These are phyloP conservation scores for Proctacanthus coquilletti DNA, from an alignment of 1,140 invertebrate species.

Conservation along the genomic window DNA sequence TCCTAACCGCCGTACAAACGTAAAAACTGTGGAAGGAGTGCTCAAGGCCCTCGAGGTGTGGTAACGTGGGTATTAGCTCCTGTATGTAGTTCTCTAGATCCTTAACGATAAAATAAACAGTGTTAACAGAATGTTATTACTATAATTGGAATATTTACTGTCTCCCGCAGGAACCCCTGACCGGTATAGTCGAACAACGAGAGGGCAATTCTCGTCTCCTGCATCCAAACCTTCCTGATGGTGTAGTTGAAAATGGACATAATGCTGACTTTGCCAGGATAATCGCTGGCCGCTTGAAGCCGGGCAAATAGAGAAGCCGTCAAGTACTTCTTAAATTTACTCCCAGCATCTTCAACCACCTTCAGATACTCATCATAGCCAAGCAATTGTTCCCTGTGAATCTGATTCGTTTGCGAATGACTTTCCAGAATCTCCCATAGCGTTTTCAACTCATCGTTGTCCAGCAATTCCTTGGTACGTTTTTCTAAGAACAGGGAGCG, in stretches of 20 bases:
- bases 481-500: conserved; percentile 71
- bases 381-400: conserved; percentile 65
- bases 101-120: conserved; percentile 33
- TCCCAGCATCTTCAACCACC: conserved; percentile 49
- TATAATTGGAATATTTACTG: conserved; percentile 33
- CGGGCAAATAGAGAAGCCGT: conserved; percentile 74
- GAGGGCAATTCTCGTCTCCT: conserved; percentile 82
- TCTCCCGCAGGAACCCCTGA: conserved; percentile 79
- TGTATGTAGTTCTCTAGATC: conserved; percentile 91
- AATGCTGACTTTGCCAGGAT: conserved; percentile 54
- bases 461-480: conserved; percentile 63
- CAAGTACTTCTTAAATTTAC: conserved; percentile 62
- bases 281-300: conserved; percentile 64
- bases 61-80: conserved; percentile 80
- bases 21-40: conserved; percentile 93
- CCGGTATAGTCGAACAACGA: conserved; percentile 87
- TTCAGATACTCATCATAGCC: conserved; percentile 72
- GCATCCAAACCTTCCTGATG: conserved; percentile 87
- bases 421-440: conserved; percentile 71
- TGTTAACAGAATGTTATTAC: conserved; percentile 4
- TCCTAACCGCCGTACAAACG: conserved; percentile 85
- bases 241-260: conserved; percentile 86
- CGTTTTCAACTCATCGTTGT: conserved; percentile 74
- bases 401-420: conserved; percentile 51
- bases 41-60: conserved; percentile 77